Evolutionary conservation across 2,888 invertebrate species (phyloP).

Genomic region (Cerceris ruficornis): DNA sequence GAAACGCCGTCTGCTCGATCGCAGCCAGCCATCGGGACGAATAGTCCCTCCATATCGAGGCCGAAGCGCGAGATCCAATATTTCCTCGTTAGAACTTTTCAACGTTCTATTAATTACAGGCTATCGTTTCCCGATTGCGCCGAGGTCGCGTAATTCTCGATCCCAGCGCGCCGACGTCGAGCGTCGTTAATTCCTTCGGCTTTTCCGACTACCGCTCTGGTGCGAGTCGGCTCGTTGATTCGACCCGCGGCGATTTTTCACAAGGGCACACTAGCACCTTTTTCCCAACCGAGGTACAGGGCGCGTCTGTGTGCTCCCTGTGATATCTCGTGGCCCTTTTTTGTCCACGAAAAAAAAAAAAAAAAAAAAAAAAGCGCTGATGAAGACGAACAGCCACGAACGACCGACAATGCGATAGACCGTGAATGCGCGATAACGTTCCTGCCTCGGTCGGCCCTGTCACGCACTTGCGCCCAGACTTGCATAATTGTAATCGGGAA

Average conservation of each 20-base stretch:
- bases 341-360: constrained; percentile 35
- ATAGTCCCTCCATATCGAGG: constrained; percentile 8
- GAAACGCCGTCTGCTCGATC: not conserved
- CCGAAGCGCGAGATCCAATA: constrained; percentile 3
- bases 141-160: constrained; percentile 20
- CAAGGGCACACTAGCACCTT: constrained; percentile 40
- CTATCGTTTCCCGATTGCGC: constrained; percentile 42
- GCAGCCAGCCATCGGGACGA: not conserved
- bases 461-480: constrained; percentile 33
- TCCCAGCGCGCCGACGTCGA: constrained; percentile 17
- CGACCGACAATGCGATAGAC: constrained; percentile 69
- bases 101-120: constrained; percentile 45
- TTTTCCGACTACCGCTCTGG: constrained; percentile 19
- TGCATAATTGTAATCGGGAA: constrained; percentile 50
- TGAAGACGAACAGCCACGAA: constrained; percentile 64
- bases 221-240: constrained; percentile 50
- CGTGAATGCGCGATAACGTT: constrained; percentile 71
- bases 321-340: constrained; percentile 46
- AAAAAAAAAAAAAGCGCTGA: constrained; percentile 52
- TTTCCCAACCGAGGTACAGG: constrained; percentile 21
- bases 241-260: constrained; percentile 56
- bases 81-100: constrained; percentile 50
- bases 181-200: constrained; percentile 41
- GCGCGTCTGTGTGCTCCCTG: constrained; percentile 7
- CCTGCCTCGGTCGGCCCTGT: constrained; percentile 48